Evolutionary conservation across 2,888 invertebrate species (phyloP), one percentile per base, ranked within the genome.

Genomic region (Acleris emargana): DNA sequence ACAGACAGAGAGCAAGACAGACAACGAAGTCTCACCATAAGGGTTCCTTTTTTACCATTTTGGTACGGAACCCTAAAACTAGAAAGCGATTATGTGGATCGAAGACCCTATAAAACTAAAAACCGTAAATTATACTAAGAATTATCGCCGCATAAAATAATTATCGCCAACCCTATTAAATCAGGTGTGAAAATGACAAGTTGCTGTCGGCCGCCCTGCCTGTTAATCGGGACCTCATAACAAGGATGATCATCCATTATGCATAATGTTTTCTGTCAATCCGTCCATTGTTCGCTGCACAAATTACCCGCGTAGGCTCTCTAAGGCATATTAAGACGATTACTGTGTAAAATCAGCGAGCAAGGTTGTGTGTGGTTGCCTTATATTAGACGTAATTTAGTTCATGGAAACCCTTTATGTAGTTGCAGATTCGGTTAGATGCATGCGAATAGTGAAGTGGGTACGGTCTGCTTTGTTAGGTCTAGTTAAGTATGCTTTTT

Each of bases 141-240:
- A 25, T 28, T 28, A 28, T 32, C 9, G 11, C 7, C 32, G 7
- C 32, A 3, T 11, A 3, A 3, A 38, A 13, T 13, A 38, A 13
- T 22, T 22, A 55, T 45, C 45, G 66, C 22, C 81, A 87, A 64
- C 88, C 88, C 88, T 88, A 74, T 25, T 74, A 72, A 71, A 53
- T 68, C 58, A 88, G 87, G 88, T 88, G 88, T 86, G 87, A 89
- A 88, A 88, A 86, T 86, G 86, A 87, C 80, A 84, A 84, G 82
- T 82, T 73, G 78, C 76, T 81, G 84, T 87, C 13, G 5, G 18
- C 54, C 43, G 57, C 45, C 57, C 45, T 42, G 43, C 57, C 57
- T 42, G 43, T 88, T 88, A 89, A 88, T 88, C 77, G 83, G 79
- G 74, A 72, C 72, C 76, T 81, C 78, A 81, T 85, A 86, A 88